Evolutionary conservation across 37 sponge, comb jelly and placozoan species (phyloP).

Genomic region (Chondrilla cf. caribensis): DNA sequence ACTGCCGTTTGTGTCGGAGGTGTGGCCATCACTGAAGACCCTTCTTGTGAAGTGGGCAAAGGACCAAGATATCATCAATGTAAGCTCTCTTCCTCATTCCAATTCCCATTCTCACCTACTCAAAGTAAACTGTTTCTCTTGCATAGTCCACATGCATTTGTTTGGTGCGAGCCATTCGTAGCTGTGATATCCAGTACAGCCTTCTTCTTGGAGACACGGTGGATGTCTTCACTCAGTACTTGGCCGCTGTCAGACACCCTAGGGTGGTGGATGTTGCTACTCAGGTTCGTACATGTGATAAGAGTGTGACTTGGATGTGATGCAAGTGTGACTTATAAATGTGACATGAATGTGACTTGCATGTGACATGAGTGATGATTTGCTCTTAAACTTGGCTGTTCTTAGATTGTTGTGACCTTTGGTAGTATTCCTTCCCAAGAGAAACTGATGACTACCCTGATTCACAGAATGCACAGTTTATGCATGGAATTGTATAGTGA

Average conservation of each 20-base stretch:
- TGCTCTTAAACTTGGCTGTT: not conserved
- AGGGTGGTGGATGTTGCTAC: conserved; percentile 47
- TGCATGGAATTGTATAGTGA: conserved; percentile 33
- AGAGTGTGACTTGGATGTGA: no score
- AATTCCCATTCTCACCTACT: not conserved
- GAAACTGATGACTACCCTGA: conserved; percentile 12
- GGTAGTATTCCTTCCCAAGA: conserved; percentile 19
- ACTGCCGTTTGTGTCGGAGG: conserved; percentile 22
- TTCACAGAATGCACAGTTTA: conserved; percentile 34
- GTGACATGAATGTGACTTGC: no score
- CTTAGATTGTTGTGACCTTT: conserved; percentile 38
- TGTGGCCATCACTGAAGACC: conserved; percentile 51
- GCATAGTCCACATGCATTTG: conserved; percentile 50
- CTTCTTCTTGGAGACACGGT: conserved; percentile 52
- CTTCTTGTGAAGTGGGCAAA: conserved; percentile 46
- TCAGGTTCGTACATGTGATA: conserved; percentile 36
- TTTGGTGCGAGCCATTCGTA: conserved; percentile 39
- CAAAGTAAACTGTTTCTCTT: not conserved
- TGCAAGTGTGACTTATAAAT: no score
- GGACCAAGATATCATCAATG: conserved; percentile 57
- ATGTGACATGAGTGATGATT: no score
- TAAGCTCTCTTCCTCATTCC: conserved; percentile 9
- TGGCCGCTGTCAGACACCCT: conserved; percentile 48
- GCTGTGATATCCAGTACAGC: conserved; percentile 46
- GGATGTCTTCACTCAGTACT: conserved; percentile 61